These are phyloP conservation scores for Celastrina argiolus DNA, from an alignment of 2,888 invertebrate genomes.

Conservation along the genomic window DNA sequence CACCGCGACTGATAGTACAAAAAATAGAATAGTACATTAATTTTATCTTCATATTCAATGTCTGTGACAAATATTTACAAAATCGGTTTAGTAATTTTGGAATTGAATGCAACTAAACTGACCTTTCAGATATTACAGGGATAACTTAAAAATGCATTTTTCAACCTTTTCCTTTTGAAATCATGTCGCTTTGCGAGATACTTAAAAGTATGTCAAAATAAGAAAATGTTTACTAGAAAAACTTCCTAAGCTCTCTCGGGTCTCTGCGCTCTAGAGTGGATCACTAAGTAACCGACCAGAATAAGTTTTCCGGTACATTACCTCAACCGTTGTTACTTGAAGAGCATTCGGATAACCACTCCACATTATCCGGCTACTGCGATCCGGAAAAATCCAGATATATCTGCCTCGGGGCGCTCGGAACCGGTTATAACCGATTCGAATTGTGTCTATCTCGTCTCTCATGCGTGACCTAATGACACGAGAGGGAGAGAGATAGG, in stretches of 20 bases:
- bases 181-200: background rate
- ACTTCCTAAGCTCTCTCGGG: conserved; percentile 19
- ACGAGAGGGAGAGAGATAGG: conserved; percentile 29
- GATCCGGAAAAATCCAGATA: conserved; percentile 58
- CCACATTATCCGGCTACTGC: conserved; percentile 39
- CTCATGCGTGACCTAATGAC: background rate
- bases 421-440: conserved; percentile 60
- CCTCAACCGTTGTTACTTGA: conserved; percentile 41
- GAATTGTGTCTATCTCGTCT: conserved; percentile 41
- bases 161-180: background rate
- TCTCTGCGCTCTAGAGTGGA: conserved; percentile 29
- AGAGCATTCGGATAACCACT: conserved; percentile 41
- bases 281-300: conserved; percentile 35
- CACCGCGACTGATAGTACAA: too few relatives aligned
- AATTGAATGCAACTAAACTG: too few relatives aligned
- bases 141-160: too few relatives aligned
- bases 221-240: background rate
- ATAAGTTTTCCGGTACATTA: conserved; percentile 52
- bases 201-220: background rate
- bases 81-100: too few relatives aligned
- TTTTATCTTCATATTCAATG: too few relatives aligned
- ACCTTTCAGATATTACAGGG: too few relatives aligned
- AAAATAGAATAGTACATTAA: too few relatives aligned
- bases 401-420: conserved; percentile 48
- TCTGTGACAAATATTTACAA: too few relatives aligned